Percentiles rank a stretch among this genome's conserved stretches.
phyloP scores from a whole-genome alignment of 2,888 invertebrate genomes.

The Ectemnius lituratus region DNA sequence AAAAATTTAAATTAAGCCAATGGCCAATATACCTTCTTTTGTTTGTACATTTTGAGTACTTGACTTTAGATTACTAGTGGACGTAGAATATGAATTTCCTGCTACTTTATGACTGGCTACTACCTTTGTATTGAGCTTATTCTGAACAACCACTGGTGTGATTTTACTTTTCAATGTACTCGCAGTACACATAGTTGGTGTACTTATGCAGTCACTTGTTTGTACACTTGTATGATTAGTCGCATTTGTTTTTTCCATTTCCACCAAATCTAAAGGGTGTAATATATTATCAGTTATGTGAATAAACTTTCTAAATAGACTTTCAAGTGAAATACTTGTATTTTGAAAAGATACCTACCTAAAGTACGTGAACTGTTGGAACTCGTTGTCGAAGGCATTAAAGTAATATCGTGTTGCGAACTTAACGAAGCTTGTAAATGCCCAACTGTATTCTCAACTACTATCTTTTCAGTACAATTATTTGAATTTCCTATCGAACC shows the following conservation, averaged over 20 bases:
- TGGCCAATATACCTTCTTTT: too few species aligned
- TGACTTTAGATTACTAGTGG: background rate
- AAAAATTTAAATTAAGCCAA: too few species aligned
- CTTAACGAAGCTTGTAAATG: conserved; percentile 32
- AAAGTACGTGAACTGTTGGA: conserved; percentile 33
- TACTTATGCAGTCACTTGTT: conserved; percentile 30
- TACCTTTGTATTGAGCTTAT: conserved; percentile 50
- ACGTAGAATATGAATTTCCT: too few species aligned
- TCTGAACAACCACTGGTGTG: conserved; percentile 41
- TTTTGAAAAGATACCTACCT: conserved; percentile 41
- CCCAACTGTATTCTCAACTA: conserved; percentile 34
- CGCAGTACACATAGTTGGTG: conserved; percentile 29
- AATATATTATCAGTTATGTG: conserved; percentile 10
- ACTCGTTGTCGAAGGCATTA: conserved; percentile 48
- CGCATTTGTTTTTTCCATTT: conserved; percentile 1
- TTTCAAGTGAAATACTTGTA: background rate
- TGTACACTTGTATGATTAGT: conserved; percentile 17
- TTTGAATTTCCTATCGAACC: conserved; percentile 42
- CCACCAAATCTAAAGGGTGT: conserved; percentile 25
- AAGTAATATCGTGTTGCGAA: conserved; percentile 39
- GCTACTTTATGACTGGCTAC: conserved; percentile 23
- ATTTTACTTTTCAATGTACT: conserved; percentile 41
- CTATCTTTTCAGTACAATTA: conserved; percentile 29
- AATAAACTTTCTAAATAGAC: background rate
- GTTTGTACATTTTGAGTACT: conserved; percentile 32